Percentiles rank a stretch among this genome's conserved stretches.
Evolutionary conservation across 2,797 vertebrate species (phyloP).

Genomic region (Tragopan temminckii): DNA sequence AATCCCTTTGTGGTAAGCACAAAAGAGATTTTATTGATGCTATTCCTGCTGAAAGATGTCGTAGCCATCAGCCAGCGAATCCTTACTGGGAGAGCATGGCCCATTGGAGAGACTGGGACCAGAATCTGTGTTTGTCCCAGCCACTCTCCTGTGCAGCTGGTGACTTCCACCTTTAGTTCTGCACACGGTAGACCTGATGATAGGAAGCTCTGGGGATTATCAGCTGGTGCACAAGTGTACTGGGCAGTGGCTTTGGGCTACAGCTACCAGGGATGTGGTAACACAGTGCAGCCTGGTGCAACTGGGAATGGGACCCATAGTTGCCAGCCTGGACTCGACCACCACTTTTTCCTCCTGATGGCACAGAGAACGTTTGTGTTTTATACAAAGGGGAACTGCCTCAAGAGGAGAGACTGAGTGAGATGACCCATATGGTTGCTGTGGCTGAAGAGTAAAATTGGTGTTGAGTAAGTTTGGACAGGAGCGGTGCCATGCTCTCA

Average conservation of each 20-base stretch:
- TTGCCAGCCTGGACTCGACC: accelerated
- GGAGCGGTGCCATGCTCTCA: background rate
- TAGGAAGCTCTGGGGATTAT: background rate
- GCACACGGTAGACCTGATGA: background rate
- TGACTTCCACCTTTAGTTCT: background rate
- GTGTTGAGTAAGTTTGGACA: background rate
- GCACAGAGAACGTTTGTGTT: accelerated
- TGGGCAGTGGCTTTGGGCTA: background rate
- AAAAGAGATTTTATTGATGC: background rate
- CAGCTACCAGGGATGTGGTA: background rate
- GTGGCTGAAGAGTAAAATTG: background rate
- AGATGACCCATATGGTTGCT: accelerated
- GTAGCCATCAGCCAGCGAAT: background rate
- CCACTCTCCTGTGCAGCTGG: background rate
- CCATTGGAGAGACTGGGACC: background rate
- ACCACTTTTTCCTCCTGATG: accelerated
- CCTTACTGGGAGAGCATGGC: background rate
- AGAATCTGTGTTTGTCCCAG: background rate
- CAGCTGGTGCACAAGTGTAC: background rate
- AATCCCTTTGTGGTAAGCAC: conserved; percentile 54
- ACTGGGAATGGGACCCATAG: background rate
- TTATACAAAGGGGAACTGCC: background rate
- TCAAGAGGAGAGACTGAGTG: background rate
- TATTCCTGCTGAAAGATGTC: background rate
- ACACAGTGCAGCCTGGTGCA: background rate